Evolutionary conservation across 2,888 invertebrate genomes (phyloP).

Genomic region (Tholera decimalis): DNA sequence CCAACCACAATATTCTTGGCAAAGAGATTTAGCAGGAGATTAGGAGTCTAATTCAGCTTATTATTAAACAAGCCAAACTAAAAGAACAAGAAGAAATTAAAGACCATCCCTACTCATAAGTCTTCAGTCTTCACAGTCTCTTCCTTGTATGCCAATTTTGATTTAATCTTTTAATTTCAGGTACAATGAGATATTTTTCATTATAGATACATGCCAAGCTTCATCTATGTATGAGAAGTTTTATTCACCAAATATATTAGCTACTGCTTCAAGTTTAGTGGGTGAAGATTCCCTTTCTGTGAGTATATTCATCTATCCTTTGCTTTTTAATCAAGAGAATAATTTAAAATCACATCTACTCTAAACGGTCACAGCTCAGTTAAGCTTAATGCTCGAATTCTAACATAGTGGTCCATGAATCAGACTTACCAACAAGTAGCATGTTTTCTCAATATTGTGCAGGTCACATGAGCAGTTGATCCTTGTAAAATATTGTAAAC

Average conservation of each 20-base stretch:
- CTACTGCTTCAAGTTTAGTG: conserved; percentile 98
- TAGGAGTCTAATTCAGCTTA: not conserved
- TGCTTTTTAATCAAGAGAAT: not conserved
- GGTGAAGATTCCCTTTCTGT: conserved; percentile 99
- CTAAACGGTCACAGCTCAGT: too few species aligned
- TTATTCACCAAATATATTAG: conserved; percentile 99
- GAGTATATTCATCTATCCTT: conserved; percentile 74
- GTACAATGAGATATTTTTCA: conserved; percentile 99
- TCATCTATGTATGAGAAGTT: conserved; percentile 99
- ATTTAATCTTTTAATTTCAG: conserved; percentile 82
- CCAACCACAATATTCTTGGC: too few species aligned
- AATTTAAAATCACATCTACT: too few species aligned
- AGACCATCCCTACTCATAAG: not conserved
- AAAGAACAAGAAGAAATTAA: not conserved
- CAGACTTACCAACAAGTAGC: too few species aligned
- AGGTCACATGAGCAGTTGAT: too few species aligned
- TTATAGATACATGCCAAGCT: conserved; percentile 99
- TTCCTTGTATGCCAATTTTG: not conserved
- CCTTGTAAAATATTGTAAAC: too few species aligned
- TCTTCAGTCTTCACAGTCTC: not conserved
- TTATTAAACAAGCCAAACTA: not conserved
- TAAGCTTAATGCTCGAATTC: too few species aligned
- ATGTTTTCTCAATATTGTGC: too few species aligned
- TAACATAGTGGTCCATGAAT: too few species aligned
- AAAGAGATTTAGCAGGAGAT: too few species aligned